Conservation (phyloP, 2,888 invertebrate genomes). For the Lysandra coridon region DNA sequence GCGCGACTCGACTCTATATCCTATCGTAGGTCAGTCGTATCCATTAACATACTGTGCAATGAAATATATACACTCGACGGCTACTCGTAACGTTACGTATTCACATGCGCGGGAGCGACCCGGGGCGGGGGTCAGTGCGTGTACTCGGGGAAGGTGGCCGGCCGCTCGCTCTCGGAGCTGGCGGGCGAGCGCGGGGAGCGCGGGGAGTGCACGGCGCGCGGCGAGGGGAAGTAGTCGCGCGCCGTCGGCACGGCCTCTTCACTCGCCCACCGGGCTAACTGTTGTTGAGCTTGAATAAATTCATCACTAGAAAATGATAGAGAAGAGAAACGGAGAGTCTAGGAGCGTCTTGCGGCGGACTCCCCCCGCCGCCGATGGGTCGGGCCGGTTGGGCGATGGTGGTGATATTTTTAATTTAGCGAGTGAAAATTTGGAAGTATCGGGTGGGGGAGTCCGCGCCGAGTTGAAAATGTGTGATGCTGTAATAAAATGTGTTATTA, state of each 20-base stretch:
- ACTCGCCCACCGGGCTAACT: conserved; percentile 97
- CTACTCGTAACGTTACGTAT: conserved; percentile 57
- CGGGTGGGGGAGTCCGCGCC: conserved; percentile 44
- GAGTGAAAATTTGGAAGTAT: conserved; percentile 16
- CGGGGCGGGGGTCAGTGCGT: conserved; percentile 55
- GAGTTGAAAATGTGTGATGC: conserved; percentile 40
- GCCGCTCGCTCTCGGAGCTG: conserved; percentile 69
- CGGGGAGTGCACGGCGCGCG: conserved; percentile 56
- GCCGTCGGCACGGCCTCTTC: conserved; percentile 87
- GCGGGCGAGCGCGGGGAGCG: conserved; percentile 41
- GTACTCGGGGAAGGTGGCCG: conserved; percentile 66
- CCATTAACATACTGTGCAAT: conserved; percentile 66
- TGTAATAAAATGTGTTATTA: conserved; percentile 31
- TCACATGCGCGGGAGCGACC: conserved; percentile 64
- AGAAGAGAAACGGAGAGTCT: conserved; percentile 86
- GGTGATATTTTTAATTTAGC: neutral
- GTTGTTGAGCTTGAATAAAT: conserved; percentile 98
- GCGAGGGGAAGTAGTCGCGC: conserved; percentile 71
- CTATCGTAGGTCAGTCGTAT: conserved; percentile 73
- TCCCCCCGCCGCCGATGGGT: conserved; percentile 36
- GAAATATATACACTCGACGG: conserved; percentile 70
- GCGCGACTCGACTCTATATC: conserved; percentile 58
- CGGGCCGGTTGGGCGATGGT: neutral
- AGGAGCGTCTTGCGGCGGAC: conserved; percentile 54
- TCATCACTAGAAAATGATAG: conserved; percentile 97